Evolutionary conservation across 2,888 invertebrate species (phyloP), one percentile per base, ranked within the genome.

Genomic region (Hyppa rectilinea): DNA sequence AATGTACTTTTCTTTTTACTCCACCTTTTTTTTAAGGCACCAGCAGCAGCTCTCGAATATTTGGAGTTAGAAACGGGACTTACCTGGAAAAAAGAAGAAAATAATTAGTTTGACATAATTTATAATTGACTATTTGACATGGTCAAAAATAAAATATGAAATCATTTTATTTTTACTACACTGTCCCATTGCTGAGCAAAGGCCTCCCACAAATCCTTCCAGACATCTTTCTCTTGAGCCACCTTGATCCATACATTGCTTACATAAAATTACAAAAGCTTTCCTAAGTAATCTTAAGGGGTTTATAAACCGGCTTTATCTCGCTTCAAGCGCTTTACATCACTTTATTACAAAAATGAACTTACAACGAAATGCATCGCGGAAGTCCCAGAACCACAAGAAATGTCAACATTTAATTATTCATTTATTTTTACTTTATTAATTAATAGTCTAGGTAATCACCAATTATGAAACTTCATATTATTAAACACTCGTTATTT

Each of bases 11-110:
- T n/a, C n/a, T n/a, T n/a, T n/a, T n/a, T n/a, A n/a, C n/a, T n/a
- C n/a, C n/a, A n/a, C n/a, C n/a, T n/a, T 36, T 36, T 36, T 6
- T 36, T 36, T 1, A 36, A 36, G 9, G 1, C 7, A 36, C 36
- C 9, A 36, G 12, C 36, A 36, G 6, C 12, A 36, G 10, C 36
- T 10, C 10, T 12, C 10, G 36, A 36, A 6, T 36, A 59, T 26
- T 12, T 26, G n/a, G 12, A 20, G 12, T 34, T 9, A 0, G 9
- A 23, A 0, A 17, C 0, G 7, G 17, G 2, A 50, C 80, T 58
- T 76, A 82, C 81, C 81, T 82, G 70, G 5, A 80, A 81, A 60
- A 47, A 29, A 47, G 12, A 74, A 31, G 56, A 58, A 0, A 31
- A 0, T 31, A 10, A 43, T 76, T 12, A 70, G 59, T 38, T 47